Evolutionary conservation across 2,888 invertebrate species (phyloP).

Genomic region (Caenorhabditis afra): DNA sequence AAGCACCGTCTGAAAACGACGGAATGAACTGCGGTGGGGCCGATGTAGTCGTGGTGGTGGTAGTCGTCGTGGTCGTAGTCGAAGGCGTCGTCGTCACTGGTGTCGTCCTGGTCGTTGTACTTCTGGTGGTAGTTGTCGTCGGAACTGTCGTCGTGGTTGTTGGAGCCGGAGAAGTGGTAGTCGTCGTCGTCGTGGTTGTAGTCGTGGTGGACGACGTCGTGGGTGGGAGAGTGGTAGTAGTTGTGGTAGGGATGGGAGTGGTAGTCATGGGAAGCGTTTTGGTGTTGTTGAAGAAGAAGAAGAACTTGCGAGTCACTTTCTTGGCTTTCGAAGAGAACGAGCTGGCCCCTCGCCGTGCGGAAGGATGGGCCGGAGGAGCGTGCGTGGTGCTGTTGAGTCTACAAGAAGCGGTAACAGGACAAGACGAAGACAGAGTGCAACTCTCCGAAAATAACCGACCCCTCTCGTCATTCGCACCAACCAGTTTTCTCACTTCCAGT

Average conservation of each 20-base stretch:
- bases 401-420: conserved; percentile 43
- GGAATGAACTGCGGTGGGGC: conserved; percentile 52
- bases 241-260: conserved; percentile 33
- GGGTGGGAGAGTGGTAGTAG: conserved; percentile 13
- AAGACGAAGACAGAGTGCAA: too few relatives aligned
- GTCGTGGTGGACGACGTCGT: conserved; percentile 16
- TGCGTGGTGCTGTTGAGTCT: conserved; percentile 40
- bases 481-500: conserved; percentile 26
- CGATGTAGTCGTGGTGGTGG: conserved; percentile 41
- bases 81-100: conserved; percentile 42
- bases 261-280: conserved; percentile 14
- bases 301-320: conserved; percentile 58
- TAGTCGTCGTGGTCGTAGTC: conserved; percentile 38
- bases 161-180: conserved; percentile 22
- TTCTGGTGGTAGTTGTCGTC: conserved; percentile 8
- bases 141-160: conserved; percentile 14
- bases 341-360: conserved; percentile 49
- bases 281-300: conserved; percentile 56
- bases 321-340: conserved; percentile 43
- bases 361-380: conserved; percentile 29
- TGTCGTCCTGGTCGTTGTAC: conserved; percentile 15
- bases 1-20: conserved; percentile 56
- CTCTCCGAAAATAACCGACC: conserved; percentile 19
- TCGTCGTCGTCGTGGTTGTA: conserved; percentile 20
- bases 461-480: conserved; percentile 8